Conservation (phyloP, 2,113 vertebrate genomes). For the Heliornis fulica region DNA sequence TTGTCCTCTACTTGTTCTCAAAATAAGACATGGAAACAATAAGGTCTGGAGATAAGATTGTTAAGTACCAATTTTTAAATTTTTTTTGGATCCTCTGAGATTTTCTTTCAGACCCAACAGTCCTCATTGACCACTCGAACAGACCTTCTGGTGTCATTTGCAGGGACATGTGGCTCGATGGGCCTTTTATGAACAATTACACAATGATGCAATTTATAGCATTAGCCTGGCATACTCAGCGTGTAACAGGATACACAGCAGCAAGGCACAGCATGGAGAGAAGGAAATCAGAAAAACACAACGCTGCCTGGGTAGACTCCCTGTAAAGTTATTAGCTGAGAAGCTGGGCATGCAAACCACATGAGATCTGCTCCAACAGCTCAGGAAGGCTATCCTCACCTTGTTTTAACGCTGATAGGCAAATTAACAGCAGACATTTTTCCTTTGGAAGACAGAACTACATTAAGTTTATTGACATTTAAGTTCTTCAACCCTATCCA, state of each 20-base stretch:
- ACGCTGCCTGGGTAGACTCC: not conserved
- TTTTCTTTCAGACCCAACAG: not conserved
- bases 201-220: not conserved
- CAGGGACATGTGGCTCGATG: not conserved
- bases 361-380: not conserved
- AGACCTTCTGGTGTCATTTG: not conserved
- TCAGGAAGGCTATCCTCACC: not conserved
- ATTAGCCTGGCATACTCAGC: not conserved
- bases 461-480: not conserved
- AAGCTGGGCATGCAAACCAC: not conserved
- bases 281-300: not conserved
- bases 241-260: not conserved
- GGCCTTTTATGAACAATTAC: constrained; percentile 1
- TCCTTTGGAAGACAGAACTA: not conserved
- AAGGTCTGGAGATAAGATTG: not conserved
- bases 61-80: not conserved
- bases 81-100: not conserved
- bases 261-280: not conserved
- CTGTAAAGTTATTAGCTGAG: not conserved
- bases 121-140: not conserved
- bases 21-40: constrained; percentile 1
- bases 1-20: not conserved
- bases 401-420: not conserved
- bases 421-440: not conserved
- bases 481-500: not conserved